phyloP scores from a whole-genome alignment of 2,888 invertebrate species.

The Hirtodrosophila confusa region DNA sequence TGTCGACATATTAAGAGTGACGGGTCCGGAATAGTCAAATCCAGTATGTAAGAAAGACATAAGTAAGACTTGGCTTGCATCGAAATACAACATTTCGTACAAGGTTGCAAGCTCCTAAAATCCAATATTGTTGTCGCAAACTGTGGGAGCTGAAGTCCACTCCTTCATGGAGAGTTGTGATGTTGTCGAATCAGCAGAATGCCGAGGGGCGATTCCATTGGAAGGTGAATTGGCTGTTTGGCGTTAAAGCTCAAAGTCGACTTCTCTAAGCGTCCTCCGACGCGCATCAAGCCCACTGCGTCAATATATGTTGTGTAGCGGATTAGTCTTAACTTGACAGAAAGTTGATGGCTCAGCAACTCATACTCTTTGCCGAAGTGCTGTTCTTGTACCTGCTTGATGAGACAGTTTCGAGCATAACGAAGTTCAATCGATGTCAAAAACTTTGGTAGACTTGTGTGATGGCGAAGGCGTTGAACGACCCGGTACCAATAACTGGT shows the following conservation, averaged over 20 bases:
- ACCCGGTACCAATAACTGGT: neutral
- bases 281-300: neutral
- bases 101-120: neutral
- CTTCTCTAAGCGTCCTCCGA: neutral
- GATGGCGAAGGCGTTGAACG: neutral
- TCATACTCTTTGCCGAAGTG: conserved; percentile 1
- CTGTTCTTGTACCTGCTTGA: too few species aligned
- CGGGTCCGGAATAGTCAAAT: too few species aligned
- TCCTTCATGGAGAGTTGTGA: neutral
- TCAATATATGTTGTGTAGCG: neutral
- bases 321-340: neutral
- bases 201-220: neutral
- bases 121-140: conserved; percentile 4
- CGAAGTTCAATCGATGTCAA: neutral
- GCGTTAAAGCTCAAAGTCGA: neutral
- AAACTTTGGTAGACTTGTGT: neutral
- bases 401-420: neutral
- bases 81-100: too few species aligned
- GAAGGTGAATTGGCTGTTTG: too few species aligned
- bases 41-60: too few species aligned
- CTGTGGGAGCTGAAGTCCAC: conserved; percentile 1
- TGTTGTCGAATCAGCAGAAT: neutral
- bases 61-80: too few species aligned
- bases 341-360: neutral
- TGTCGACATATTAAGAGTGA: too few species aligned